Evolutionary conservation across 2,113 vertebrate species (phyloP), one percentile per base, ranked within the genome.

Genomic region (Pterocles burchelli): DNA sequence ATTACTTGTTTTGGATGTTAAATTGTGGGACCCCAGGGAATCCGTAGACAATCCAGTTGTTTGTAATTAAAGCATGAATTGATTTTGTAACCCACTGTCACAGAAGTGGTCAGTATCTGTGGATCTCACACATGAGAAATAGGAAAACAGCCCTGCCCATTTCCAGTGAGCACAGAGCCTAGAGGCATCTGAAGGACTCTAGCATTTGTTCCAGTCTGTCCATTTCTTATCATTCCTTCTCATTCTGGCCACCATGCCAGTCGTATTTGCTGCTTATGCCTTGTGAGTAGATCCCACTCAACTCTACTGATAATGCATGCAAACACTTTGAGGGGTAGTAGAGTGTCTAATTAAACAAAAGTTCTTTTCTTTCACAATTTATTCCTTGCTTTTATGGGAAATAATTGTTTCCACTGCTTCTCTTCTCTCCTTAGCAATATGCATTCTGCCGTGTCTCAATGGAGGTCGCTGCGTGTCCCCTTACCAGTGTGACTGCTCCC

Each of bases 381-480:
- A 6, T 62, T 79, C 46, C 82, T 77, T 20, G 3, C 5, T 80
- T 78, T 49, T n/a, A 4, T 71, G 55, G 11, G 13, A 71, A 16
- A 14, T 71, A 48, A 68, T 74, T 57, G 1, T 89, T 91, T 59
- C 80, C 21, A 74, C 21, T 74, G 31, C 6, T 49, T 67, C 18
- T 79, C 28, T 79, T 71, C 22, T 83, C 57, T 84, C 80, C 65
- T 34, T 79, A 99, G 99, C 99, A 7, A 99, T 99, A 96, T 99
- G 99, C 97, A 99, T 99, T 94, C 98, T 99, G 88, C 99, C 99
- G 0, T 99, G 99, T 94, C 98, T 99, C 95, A 99, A 99, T 2
- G 99, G 99, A 36, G 99, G 99, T 34, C 98, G 97, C 41, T 99
- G 99, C 33, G 97, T 99, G 89, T 99, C 99, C 11, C 99, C 99